Conservation (phyloP, 2,113 vertebrate genomes). For the Psilopogon haemacephalus region DNA sequence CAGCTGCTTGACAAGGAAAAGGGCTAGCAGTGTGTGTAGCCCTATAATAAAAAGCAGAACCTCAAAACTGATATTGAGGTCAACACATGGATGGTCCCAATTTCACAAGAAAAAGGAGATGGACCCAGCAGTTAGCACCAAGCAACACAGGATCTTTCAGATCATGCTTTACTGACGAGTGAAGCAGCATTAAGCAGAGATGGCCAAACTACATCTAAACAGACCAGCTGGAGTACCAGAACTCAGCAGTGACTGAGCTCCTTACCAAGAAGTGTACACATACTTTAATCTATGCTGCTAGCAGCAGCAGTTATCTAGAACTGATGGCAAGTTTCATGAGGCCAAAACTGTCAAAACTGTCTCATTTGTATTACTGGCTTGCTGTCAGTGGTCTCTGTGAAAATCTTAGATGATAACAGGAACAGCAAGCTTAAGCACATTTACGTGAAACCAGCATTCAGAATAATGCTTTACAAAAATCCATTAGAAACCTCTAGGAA, state of each 20-base stretch:
- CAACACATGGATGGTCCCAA: neutral
- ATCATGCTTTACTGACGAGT: neutral
- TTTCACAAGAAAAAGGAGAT: neutral
- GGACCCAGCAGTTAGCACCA: neutral
- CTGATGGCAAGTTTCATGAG: neutral
- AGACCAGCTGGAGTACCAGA: neutral
- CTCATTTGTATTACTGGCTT: neutral
- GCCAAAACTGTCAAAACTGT: neutral
- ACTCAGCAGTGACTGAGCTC: neutral
- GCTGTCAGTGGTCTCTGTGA: neutral
- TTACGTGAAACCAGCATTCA: neutral
- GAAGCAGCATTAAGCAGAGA: neutral
- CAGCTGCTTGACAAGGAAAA: neutral
- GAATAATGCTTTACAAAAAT: neutral
- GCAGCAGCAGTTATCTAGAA: neutral
- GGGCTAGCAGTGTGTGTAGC: neutral
- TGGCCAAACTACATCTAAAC: neutral
- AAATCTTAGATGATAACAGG: neutral
- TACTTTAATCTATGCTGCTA: neutral
- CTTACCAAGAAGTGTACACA: accelerated
- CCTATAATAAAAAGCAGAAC: neutral
- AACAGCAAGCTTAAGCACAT: neutral
- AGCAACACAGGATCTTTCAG: neutral
- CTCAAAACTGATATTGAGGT: neutral
- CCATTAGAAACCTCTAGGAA: neutral